Base-by-base conservation (phyloP, 2,888 invertebrate genomes). In the Caenorhabditis auriculariae region DNA sequence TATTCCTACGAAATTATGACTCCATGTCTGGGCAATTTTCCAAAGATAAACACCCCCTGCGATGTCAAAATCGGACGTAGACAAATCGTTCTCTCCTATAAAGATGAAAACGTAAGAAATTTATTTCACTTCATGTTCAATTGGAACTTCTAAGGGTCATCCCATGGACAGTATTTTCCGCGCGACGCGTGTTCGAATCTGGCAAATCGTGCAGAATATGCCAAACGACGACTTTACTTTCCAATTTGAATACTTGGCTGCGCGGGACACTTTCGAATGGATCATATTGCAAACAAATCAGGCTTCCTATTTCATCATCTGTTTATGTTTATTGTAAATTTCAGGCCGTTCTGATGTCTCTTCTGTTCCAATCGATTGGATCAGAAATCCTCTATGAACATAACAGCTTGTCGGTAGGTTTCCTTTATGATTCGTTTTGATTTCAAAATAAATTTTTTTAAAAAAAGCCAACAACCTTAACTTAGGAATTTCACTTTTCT, bases 181-280 rank as follows among this genome's bases (percentile, higher is more conserved):
- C 83, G 92, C 95, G 37, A 95, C 94, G 0, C 86, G 95, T 74
- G 95, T 96, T 90, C 87, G 92, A 57, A 94, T 94, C 79, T 98
- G 96, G 96, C 87, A 95, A 74, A 92, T 96, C 28, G 70, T 73
- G 1, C 74, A 76, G 46, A 61, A 65, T 2, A 48, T 67, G 7
- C 54, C 59, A 9, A 56, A 68, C 23, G 61, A 53, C 19, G 55
- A 54, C 26, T 50, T 51, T 28, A 58, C 60, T 1, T 78, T 78
- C 55, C 78, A 78, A 48, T 66, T 78, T 21, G 77, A 78, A 43
- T 78, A 77, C 48, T 63, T 78, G 15, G 58, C 70, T 35, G 72
- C 64, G 2, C 66, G 60, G 39, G 74, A 66, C 44, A 58, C 45
- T 67, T 86, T 96, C 60, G 89, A 91, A 81, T 95, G 95, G 95